Conservation (phyloP, 2,888 invertebrate species). For the Aphodius sticticus region DNA sequence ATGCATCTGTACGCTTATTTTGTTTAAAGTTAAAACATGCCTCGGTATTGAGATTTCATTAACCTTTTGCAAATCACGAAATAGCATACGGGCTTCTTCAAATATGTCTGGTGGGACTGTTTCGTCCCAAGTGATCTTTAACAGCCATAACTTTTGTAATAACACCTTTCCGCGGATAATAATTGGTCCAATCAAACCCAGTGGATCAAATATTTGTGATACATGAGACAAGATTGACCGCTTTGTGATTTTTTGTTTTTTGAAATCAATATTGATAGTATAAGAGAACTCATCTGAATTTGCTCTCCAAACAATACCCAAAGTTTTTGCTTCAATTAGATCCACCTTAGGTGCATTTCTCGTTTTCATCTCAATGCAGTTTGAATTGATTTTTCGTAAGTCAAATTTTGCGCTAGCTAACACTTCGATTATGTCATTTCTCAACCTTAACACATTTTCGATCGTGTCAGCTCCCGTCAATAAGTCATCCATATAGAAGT, state of each 20-base stretch:
- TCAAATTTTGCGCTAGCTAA: background rate
- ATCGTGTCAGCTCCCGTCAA: conserved; percentile 29
- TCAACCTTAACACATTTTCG: conserved; percentile 9
- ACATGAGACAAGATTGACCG: background rate
- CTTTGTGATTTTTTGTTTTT: background rate
- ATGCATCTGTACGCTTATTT: background rate
- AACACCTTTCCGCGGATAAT: background rate
- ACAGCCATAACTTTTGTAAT: background rate
- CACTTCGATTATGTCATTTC: background rate
- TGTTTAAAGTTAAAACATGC: background rate
- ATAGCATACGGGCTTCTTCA: background rate
- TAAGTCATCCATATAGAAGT: conserved; percentile 37
- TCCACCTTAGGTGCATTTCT: background rate
- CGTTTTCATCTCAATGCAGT: background rate
- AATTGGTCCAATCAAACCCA: background rate
- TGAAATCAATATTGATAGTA: background rate
- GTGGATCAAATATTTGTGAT: conserved; percentile 10
- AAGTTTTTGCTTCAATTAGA: background rate
- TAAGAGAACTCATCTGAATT: background rate
- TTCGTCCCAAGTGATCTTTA: background rate
- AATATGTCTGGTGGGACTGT: background rate
- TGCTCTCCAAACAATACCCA: conserved; percentile 1
- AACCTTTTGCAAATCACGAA: background rate
- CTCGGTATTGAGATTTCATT: background rate
- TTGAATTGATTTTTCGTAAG: background rate